A percentile compares a stretch with the other conserved stretches of the same genome.
These are phyloP conservation scores for Stratiomys singularior DNA, from an alignment of 2,888 invertebrate genomes.

Conservation along the genomic window DNA sequence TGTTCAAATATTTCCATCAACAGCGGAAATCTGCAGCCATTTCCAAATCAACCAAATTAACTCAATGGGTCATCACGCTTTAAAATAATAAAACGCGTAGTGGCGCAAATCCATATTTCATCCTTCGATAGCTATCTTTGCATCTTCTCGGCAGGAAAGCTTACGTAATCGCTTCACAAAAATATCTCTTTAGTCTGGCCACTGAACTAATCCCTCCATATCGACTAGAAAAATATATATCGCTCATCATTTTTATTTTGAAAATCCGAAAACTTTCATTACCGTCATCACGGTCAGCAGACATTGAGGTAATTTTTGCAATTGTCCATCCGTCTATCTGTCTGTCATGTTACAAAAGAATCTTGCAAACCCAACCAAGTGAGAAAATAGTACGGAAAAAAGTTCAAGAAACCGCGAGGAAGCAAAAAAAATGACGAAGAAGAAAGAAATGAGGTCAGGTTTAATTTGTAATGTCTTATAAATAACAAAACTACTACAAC, in stretches of 20 bases:
- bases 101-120: background rate
- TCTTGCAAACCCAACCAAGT: background rate
- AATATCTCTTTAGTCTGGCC: background rate
- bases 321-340: background rate
- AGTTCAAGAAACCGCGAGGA: background rate
- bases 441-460: slow-evolving; percentile 32
- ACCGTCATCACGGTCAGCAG: background rate
- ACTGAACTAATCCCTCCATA: background rate
- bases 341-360: slow-evolving; percentile 8
- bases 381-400: background rate
- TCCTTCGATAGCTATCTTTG: background rate
- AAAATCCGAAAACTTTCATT: background rate
- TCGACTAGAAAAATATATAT: background rate
- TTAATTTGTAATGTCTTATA: slow-evolving; percentile 11
- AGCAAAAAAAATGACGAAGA: no score
- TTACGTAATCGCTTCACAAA: background rate
- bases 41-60: background rate
- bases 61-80: background rate
- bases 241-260: background rate
- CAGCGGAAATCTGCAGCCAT: background rate
- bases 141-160: background rate
- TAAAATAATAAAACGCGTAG: no score
- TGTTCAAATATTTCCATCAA: no score
- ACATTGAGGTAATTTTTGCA: background rate
- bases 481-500: background rate